Evolutionary conservation across 2,113 vertebrate genomes (phyloP).

Genomic region (Nyctereutes procyonoides): DNA sequence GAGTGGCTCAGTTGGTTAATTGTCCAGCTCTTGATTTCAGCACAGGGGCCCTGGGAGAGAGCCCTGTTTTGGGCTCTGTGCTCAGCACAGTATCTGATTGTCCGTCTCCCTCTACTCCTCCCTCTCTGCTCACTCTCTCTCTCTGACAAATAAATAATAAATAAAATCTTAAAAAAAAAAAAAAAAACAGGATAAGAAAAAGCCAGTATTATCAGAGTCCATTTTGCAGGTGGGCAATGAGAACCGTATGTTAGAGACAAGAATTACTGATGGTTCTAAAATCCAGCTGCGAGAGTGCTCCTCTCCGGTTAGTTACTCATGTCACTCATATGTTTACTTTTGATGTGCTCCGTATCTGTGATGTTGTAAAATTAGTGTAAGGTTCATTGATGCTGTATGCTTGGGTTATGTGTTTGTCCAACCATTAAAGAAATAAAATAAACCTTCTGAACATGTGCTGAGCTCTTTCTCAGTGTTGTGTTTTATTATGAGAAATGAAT

Average conservation of each 20-base stretch:
- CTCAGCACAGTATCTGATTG: neutral
- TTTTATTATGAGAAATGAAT: constrained; percentile 60
- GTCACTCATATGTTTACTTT: neutral
- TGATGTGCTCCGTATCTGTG: neutral
- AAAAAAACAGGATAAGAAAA: constrained; percentile 15
- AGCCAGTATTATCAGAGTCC: neutral
- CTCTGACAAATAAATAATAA: too few relatives aligned
- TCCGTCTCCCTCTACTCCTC: neutral
- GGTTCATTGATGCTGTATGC: neutral
- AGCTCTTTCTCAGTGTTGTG: neutral
- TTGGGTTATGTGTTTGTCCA: constrained; percentile 54
- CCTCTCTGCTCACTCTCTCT: too few relatives aligned
- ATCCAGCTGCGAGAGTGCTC: neutral
- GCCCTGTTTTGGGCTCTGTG: neutral
- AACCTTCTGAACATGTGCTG: constrained; percentile 33
- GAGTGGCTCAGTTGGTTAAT: too few relatives aligned
- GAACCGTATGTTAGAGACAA: neutral
- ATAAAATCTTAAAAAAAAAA: too few relatives aligned
- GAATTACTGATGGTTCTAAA: constrained; percentile 46
- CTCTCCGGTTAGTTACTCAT: neutral
- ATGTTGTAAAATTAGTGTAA: neutral
- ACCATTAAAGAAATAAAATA: constrained; percentile 7
- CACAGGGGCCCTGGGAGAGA: too few relatives aligned
- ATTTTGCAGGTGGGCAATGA: neutral
- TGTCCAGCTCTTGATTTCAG: too few relatives aligned